Conservation (phyloP, 2,113 vertebrate species). For the Petroica traversi region DNA sequence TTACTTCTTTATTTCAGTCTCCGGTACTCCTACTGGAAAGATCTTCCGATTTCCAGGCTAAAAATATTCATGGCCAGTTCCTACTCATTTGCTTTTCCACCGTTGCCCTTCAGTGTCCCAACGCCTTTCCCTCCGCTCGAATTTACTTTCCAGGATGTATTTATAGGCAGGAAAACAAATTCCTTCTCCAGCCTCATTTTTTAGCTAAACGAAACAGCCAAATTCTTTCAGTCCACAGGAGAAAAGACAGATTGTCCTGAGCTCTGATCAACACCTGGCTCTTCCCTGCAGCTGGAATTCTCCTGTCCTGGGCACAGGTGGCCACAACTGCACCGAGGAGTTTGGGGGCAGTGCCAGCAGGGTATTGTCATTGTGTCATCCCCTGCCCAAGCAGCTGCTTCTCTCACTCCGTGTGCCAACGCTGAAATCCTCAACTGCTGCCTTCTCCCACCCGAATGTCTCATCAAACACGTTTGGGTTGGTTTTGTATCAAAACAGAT, state of each 20-base stretch:
- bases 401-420: not conserved
- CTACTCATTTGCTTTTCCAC: slow-evolving; percentile 25
- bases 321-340: not conserved
- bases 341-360: not conserved
- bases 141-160: slow-evolving; percentile 7
- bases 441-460: slow-evolving; percentile 43
- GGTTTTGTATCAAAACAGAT: slow-evolving; percentile 52
- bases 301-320: not conserved
- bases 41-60: slow-evolving; percentile 31
- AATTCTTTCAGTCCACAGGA: not conserved
- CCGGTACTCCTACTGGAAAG: slow-evolving; percentile 13
- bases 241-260: not conserved
- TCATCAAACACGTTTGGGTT: slow-evolving; percentile 41
- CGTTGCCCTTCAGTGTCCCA: not conserved
- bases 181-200: not conserved
- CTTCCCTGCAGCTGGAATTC: not conserved
- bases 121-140: not conserved
- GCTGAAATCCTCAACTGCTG: slow-evolving; percentile 4
- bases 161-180: slow-evolving; percentile 21
- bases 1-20: not conserved
- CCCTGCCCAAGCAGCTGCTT: not conserved
- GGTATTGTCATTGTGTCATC: not conserved
- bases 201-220: not conserved
- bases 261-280: not conserved
- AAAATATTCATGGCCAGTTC: slow-evolving; percentile 31